Evolutionary conservation across 2,113 vertebrate genomes (phyloP).

Genomic region (Motacilla alba): DNA sequence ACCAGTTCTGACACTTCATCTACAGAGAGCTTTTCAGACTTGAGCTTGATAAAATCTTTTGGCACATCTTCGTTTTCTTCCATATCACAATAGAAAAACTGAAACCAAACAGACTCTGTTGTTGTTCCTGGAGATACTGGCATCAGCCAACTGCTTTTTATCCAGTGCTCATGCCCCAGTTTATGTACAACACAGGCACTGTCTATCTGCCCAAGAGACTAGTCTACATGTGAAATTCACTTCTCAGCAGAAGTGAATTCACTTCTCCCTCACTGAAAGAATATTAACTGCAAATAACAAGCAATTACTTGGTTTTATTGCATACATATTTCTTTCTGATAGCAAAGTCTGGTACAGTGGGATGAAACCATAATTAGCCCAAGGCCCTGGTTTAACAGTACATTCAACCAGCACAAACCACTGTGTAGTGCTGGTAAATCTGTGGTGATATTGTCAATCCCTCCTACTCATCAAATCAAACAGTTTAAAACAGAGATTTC

Average conservation of each 20-base stretch:
- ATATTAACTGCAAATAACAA: background rate
- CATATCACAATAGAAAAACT: slow-evolving; percentile 37
- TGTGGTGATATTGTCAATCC: background rate
- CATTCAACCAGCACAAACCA: background rate
- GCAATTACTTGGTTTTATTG: background rate
- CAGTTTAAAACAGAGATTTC: background rate
- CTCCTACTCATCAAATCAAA: background rate
- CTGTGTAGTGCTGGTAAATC: background rate
- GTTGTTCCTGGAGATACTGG: background rate
- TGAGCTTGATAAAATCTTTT: slow-evolving; percentile 81
- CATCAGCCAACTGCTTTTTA: background rate
- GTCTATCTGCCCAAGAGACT: background rate
- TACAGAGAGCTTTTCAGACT: slow-evolving; percentile 78
- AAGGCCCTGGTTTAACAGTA: background rate
- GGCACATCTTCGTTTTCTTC: slow-evolving; percentile 52
- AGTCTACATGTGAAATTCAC: background rate
- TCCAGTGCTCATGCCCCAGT: background rate
- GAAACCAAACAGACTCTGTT: slow-evolving; percentile 9
- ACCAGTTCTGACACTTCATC: slow-evolving; percentile 81
- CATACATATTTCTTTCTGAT: background rate
- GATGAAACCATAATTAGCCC: background rate
- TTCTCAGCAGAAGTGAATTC: background rate
- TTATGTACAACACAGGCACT: background rate
- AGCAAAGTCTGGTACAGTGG: background rate
- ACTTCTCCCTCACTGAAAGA: background rate